phyloP scores from a whole-genome alignment of 2,888 invertebrate genomes.

The Drosophila lacicola region DNA sequence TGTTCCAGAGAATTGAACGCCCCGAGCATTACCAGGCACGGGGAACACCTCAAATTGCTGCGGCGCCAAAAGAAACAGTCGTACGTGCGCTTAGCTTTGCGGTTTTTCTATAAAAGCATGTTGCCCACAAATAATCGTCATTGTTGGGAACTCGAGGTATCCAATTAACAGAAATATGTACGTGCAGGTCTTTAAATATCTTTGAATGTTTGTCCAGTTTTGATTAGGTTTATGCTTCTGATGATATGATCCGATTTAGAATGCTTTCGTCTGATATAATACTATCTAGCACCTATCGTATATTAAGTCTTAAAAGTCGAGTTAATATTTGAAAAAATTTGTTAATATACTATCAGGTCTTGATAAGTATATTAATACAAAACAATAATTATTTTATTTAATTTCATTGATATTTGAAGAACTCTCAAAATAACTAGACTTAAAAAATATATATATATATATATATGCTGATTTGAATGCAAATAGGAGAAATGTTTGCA shows the following conservation, averaged over 20 bases:
- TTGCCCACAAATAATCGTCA: conserved; percentile 24
- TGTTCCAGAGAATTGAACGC: conserved; percentile 43
- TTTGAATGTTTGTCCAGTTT: conserved; percentile 2
- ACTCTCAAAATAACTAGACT: no score
- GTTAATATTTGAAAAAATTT: not conserved
- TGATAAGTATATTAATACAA: not conserved
- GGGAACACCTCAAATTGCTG: conserved; percentile 56
- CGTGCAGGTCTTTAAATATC: conserved; percentile 10
- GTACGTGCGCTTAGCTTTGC: conserved; percentile 52
- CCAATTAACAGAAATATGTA: not conserved
- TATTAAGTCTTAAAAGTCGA: not conserved
- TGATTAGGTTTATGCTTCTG: not conserved
- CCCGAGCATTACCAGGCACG: conserved; percentile 23
- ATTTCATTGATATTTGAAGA: not conserved
- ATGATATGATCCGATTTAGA: not conserved
- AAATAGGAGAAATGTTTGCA: no score
- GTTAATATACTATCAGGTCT: not conserved
- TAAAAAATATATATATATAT: no score
- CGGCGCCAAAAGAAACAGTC: conserved; percentile 54
- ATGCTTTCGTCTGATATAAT: not conserved
- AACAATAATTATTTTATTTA: not conserved
- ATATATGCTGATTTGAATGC: no score
- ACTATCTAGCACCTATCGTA: not conserved
- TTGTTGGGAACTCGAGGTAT: not conserved
- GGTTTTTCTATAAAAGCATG: conserved; percentile 46